A percentile compares a stretch with the other conserved stretches of the same genome.
These are phyloP conservation scores for Prorops nasuta DNA, from an alignment of 1,140 invertebrate species.

Conservation along the genomic window DNA sequence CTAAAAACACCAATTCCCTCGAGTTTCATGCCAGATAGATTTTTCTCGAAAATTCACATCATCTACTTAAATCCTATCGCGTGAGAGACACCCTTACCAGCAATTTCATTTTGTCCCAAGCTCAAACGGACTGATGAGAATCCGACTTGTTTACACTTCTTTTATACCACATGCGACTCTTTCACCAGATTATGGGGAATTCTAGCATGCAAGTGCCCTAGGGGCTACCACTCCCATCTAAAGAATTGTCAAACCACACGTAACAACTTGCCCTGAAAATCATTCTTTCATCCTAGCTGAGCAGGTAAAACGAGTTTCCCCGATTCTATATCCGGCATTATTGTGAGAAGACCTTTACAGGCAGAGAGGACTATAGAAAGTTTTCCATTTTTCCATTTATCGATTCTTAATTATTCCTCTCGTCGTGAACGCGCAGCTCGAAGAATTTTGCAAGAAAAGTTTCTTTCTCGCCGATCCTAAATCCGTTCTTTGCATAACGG, in stretches of 20 bases:
- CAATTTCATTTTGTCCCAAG: conserved; percentile 31
- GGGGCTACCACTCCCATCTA: conserved; percentile 23
- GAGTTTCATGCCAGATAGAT: not conserved
- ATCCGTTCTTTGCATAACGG: too few relatives aligned
- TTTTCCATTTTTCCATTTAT: too few relatives aligned
- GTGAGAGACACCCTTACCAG: conserved; percentile 27
- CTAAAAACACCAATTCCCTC: conserved; percentile 14
- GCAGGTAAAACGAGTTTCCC: too few relatives aligned
- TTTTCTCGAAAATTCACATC: not conserved
- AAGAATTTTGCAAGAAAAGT: too few relatives aligned
- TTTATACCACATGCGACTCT: conserved; percentile 39
- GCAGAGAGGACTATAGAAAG: too few relatives aligned
- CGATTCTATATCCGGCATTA: too few relatives aligned
- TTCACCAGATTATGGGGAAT: conserved; percentile 24
- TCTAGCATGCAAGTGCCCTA: conserved; percentile 15
- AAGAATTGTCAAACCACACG: conserved; percentile 17
- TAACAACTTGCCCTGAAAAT: conserved; percentile 14
- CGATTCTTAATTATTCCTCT: too few relatives aligned
- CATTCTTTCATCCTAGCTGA: too few relatives aligned
- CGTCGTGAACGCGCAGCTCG: too few relatives aligned
- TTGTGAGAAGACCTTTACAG: too few relatives aligned
- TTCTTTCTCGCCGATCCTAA: too few relatives aligned
- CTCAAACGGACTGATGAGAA: conserved; percentile 24
- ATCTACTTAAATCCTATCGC: not conserved
- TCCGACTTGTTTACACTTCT: conserved; percentile 24